Evolutionary conservation across 2,113 vertebrate genomes (phyloP).

Genomic region (Lepus timidus): DNA sequence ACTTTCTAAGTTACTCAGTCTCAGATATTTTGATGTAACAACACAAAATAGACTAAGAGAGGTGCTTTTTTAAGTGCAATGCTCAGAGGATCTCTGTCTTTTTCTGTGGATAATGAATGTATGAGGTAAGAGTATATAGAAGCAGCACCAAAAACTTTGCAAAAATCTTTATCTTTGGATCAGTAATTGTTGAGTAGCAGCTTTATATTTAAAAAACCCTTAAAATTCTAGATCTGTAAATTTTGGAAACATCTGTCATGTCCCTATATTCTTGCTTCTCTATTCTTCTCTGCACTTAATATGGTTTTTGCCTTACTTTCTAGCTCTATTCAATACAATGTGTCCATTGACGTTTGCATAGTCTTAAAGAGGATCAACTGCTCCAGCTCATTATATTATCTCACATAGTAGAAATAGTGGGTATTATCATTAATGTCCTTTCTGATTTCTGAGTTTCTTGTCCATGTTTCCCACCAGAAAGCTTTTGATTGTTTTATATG

Average conservation of each 20-base stretch:
- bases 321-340: not conserved
- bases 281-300: not conserved
- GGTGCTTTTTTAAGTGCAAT: not conserved
- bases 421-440: not conserved
- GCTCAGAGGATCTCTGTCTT: not conserved
- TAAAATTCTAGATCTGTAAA: not conserved
- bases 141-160: not conserved
- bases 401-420: not conserved
- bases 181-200: not conserved
- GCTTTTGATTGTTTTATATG: not conserved
- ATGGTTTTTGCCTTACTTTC: not conserved
- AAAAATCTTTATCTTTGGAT: not conserved
- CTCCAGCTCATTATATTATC: not conserved
- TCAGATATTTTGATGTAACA: too few species aligned
- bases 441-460: not conserved
- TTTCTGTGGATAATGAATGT: not conserved
- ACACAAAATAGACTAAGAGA: too few species aligned
- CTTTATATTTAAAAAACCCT: not conserved
- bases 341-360: not conserved
- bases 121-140: not conserved
- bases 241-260: not conserved
- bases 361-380: not conserved
- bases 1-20: too few species aligned
- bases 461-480: not conserved
- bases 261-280: not conserved